Evolutionary conservation across 2,888 invertebrate species (phyloP), one percentile per base, ranked within the genome.

Genomic region (Fragum whitleyi): DNA sequence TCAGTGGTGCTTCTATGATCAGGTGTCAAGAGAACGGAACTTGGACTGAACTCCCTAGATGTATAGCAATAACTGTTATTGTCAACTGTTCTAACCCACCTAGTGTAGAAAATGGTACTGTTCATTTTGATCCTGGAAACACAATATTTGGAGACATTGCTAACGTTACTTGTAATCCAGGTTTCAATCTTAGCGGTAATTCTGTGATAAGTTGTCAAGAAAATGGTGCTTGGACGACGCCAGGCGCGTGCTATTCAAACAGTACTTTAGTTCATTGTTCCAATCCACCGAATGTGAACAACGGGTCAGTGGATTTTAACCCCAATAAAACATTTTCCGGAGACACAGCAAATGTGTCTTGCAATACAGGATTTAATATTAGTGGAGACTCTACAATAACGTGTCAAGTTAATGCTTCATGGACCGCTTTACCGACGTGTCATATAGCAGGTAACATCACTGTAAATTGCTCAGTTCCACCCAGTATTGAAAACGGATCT

Each of bases 11-110:
- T 11, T 59, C 59, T 61, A 9, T 32, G 21, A 61, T 61, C 3
- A 32, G 32, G 19, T 61, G 61, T n/a, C 61, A 61, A 16, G 32
- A 29, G 9, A 61, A 61, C 36, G 61, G 61, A 32, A 61, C 32
- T 5, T 61, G 61, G 61, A 29, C 61, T 7, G 2, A 16, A 28
- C 9, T 32, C 0, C 61, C 61, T 0, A 32, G 19, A 0, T 61
- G 61, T 61, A 16, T 9, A 14, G 19, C 47, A 47, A 16, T n/a
- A 2, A n/a, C 14, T 16, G 16, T 9, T 14, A 14, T n/a, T 14
- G 47, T 47, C 7, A 26, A 57, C 23, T 57, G 57, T 23, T 57
- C 57, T 9, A 57, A 7, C 7, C 57, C 57, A 19, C 57, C 2
- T 7, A 2, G 5, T 7, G n/a, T 57, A 3, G 29, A 32, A 32